Base-by-base conservation (phyloP, 1,140 invertebrate species). In the Orchesella cincta region DNA sequence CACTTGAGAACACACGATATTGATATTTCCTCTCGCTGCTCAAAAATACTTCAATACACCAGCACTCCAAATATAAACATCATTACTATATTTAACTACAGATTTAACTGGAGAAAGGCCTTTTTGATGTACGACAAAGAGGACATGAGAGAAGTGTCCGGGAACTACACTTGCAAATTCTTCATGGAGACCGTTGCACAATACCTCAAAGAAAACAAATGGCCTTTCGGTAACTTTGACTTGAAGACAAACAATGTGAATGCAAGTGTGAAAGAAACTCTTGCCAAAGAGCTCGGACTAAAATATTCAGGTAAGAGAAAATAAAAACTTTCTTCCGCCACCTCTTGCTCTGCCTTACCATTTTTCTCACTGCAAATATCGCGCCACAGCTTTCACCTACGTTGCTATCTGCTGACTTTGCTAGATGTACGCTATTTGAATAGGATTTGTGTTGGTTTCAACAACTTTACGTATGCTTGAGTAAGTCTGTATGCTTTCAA, bases 51-150 rank as follows among this genome's bases (percentile, higher is more conserved):
- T n/a, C n/a, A n/a, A n/a, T n/a, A n/a, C n/a, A n/a, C n/a, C n/a
- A n/a, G n/a, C n/a, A n/a, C n/a, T n/a, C n/a, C n/a, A n/a, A n/a
- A n/a, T n/a, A n/a, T n/a, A n/a, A n/a, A n/a, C n/a, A n/a, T n/a
- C n/a, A n/a, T n/a, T n/a, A n/a, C 20, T 46, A 46, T 36, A 12
- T n/a, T 28, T 84, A 80, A 79, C 74, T 88, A 83, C 85, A 92
- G 91, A 73, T 90, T 89, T 84, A 80, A 87, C 14, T 94, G 92
- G 92, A 86, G 84, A 57, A 91, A 90, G 83, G 87, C 92, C 0
- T 88, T 91, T 62, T 85, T 93, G 51, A 86, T 93, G 82, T 93
- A 91, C 82, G 90, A 93, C 79, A 89, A 89, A 0, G 87, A 90
- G 46, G 91, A 90, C 0, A 90, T 92, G 83, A 84, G 87, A 71